These are phyloP conservation scores for Conistra vaccinii DNA, from an alignment of 2,888 invertebrate species.

Conservation along the genomic window DNA sequence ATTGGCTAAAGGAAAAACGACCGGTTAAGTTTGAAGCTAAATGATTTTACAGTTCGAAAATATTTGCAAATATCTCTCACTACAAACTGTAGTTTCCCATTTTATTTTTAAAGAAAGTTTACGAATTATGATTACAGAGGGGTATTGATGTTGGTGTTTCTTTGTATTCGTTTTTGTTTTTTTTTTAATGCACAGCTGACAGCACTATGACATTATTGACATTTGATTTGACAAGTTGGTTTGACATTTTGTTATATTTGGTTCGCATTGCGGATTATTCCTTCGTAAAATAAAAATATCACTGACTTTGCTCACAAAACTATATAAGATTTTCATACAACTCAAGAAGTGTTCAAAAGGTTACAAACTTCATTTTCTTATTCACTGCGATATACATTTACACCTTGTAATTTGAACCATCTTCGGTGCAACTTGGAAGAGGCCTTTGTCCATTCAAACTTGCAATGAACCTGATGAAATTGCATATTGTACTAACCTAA, in stretches of 20 bases:
- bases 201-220: not conserved
- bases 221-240: not conserved
- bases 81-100: no score
- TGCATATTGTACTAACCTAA: conserved; percentile 41
- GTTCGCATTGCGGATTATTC: conserved; percentile 1
- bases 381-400: not conserved
- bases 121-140: no score
- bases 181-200: conserved; percentile 5
- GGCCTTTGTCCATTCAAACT: not conserved
- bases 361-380: not conserved
- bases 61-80: no score
- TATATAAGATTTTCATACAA: not conserved
- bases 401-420: not conserved
- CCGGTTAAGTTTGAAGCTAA: no score
- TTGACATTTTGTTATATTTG: conserved; percentile 15
- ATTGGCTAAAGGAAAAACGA: no score
- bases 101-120: no score
- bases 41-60: no score
- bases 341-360: conserved; percentile 11
- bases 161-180: not conserved
- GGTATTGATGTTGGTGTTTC: no score
- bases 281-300: not conserved
- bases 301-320: conserved; percentile 5
- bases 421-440: not conserved
- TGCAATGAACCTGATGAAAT: not conserved